Percentiles rank a stretch among this genome's conserved stretches.
Conservation (phyloP, 2,797 vertebrate genomes). For the Sebastiscus tertius region DNA sequence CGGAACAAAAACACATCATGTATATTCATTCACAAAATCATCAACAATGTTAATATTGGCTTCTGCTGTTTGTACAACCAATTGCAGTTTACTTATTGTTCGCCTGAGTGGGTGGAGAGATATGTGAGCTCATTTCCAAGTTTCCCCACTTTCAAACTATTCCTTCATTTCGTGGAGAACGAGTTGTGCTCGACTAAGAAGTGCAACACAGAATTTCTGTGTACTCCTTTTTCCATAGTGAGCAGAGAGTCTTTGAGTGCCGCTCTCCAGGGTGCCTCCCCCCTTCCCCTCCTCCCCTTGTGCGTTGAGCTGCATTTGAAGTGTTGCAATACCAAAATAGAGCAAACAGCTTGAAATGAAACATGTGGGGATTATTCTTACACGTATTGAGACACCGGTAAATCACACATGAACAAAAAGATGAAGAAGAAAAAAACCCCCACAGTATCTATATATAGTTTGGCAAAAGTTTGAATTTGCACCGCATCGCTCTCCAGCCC, state of each 20-base stretch:
- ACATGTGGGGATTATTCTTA: conserved; percentile 58
- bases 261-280: conserved; percentile 65
- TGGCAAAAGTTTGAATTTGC: conserved; percentile 52
- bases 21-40: conserved; percentile 58
- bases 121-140: conserved; percentile 35
- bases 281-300: conserved; percentile 19
- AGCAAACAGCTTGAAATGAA: conserved; percentile 71
- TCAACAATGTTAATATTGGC: conserved; percentile 64
- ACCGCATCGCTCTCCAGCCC: neutral
- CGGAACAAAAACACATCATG: conserved; percentile 47
- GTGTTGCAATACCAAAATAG: conserved; percentile 72
- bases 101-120: conserved; percentile 56
- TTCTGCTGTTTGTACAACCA: conserved; percentile 49
- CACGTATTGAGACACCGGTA: conserved; percentile 42
- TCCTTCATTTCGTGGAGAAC: conserved; percentile 46
- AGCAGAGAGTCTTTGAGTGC: conserved; percentile 62
- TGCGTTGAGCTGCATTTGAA: conserved; percentile 68
- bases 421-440: conserved; percentile 37
- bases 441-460: conserved; percentile 29
- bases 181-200: conserved; percentile 48
- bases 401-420: conserved; percentile 55
- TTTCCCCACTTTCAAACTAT: conserved; percentile 51
- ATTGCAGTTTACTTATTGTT: conserved; percentile 63
- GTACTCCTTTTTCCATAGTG: conserved; percentile 49
- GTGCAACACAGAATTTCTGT: conserved; percentile 48